Percentiles rank a stretch among this genome's conserved stretches.
These are phyloP conservation scores for Bungarus multicinctus DNA, from an alignment of 2,113 vertebrate genomes.

Conservation along the genomic window DNA sequence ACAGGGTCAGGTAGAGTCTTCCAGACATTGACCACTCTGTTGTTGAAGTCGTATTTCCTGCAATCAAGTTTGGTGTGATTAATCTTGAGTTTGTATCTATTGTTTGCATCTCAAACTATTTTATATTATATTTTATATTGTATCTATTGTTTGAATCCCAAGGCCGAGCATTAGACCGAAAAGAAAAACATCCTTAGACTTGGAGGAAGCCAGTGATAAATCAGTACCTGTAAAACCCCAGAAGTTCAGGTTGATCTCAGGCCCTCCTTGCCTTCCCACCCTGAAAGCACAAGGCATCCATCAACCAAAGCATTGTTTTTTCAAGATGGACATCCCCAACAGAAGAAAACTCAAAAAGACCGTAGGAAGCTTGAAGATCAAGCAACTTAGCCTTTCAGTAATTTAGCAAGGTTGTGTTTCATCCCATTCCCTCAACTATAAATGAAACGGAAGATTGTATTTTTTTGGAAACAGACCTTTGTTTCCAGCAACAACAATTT, in stretches of 20 bases:
- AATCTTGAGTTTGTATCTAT: no score
- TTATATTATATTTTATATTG: no score
- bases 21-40: no score
- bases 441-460: background rate
- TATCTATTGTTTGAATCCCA: no score
- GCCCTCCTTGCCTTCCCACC: background rate
- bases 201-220: background rate
- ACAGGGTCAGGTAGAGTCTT: no score
- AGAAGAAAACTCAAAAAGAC: background rate
- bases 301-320: background rate
- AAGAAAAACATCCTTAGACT: background rate
- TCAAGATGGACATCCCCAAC: background rate
- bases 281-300: background rate
- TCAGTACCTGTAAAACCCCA: background rate
- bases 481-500: conserved; percentile 35
- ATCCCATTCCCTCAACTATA: background rate
- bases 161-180: background rate
- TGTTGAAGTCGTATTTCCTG: no score
- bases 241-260: background rate
- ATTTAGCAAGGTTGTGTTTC: background rate
- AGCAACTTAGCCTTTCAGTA: background rate
- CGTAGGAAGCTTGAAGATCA: background rate
- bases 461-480: conserved; percentile 15
- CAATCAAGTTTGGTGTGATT: no score
- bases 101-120: no score